Evolutionary conservation across 2,113 vertebrate species (phyloP).

Genomic region (Triplophysa siluroides): DNA sequence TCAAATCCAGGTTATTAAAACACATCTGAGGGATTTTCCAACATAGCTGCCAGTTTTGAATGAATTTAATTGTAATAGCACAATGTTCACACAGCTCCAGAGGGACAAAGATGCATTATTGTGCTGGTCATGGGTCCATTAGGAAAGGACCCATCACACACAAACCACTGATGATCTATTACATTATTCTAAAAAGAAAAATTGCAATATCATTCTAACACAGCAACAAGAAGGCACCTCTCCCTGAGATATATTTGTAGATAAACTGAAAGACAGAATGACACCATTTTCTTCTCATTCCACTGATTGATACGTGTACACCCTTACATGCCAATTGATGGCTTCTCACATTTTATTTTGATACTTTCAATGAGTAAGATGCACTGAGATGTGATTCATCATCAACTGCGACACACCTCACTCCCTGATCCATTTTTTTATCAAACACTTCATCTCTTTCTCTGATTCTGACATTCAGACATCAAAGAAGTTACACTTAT

Average conservation of each 20-base stretch:
- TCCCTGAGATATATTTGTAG: neutral
- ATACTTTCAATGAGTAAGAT: neutral
- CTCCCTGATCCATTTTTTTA: neutral
- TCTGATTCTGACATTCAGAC: constrained; percentile 21
- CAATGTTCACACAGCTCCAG: too few species aligned
- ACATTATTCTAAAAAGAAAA: neutral
- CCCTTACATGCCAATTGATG: neutral
- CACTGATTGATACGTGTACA: neutral
- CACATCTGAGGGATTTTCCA: constrained; percentile 5
- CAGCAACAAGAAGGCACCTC: neutral
- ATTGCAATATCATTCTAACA: constrained; percentile 22
- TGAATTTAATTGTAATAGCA: too few species aligned
- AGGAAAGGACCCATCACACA: neutral
- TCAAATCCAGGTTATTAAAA: constrained; percentile 1
- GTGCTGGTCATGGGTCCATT: too few species aligned
- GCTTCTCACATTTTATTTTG: neutral
- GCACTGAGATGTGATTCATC: constrained; percentile 7
- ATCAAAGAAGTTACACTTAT: too few species aligned
- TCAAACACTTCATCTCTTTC: constrained; percentile 32
- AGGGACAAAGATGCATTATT: too few species aligned
- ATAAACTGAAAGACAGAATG: neutral
- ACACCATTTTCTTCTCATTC: neutral
- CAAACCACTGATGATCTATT: neutral
- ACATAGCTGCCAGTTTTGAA: neutral
- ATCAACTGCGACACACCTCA: constrained; percentile 2